phyloP scores from a whole-genome alignment of 1,140 invertebrate species.

The Agraylea sexmaculata region DNA sequence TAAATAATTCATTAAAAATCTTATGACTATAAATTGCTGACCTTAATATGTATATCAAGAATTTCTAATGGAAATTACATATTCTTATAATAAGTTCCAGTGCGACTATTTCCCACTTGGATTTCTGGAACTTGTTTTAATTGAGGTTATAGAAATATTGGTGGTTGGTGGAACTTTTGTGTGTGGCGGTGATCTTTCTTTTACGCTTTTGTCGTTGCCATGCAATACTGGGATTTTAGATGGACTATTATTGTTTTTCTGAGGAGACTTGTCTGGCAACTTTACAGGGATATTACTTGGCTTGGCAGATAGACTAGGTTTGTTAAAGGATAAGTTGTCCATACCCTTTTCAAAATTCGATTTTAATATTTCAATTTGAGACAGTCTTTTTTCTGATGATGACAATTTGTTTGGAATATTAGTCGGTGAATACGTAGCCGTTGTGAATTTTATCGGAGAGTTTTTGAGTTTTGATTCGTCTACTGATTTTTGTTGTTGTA shows the following conservation, averaged over 20 bases:
- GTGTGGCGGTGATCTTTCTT: slow-evolving; percentile 27
- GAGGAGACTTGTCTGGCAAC: slow-evolving; percentile 23
- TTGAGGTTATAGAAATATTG: slow-evolving; percentile 38
- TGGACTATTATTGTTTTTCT: slow-evolving; percentile 24
- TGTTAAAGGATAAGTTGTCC: slow-evolving; percentile 18
- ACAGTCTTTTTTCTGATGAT: slow-evolving; percentile 32
- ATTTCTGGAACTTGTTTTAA: slow-evolving; percentile 38
- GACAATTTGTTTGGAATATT: slow-evolving; percentile 24
- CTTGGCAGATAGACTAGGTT: slow-evolving; percentile 32
- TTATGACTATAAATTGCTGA: no score
- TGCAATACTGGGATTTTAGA: slow-evolving; percentile 39
- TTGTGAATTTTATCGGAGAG: slow-evolving; percentile 45
- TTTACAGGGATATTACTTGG: slow-evolving; percentile 39
- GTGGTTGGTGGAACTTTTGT: slow-evolving; percentile 31
- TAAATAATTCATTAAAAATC: background rate
- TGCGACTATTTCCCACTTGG: slow-evolving; percentile 34
- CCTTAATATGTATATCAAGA: no score
- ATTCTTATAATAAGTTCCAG: no score
- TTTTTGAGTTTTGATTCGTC: slow-evolving; percentile 37
- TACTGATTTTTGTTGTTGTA: slow-evolving; percentile 22
- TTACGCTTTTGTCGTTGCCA: slow-evolving; percentile 31
- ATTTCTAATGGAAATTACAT: no score
- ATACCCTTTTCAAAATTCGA: slow-evolving; percentile 33
- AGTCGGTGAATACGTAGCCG: slow-evolving; percentile 44
- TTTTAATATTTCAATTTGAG: slow-evolving; percentile 33